Base-by-base conservation (phyloP, 2,797 vertebrate species). In the Bufotes viridis region DNA sequence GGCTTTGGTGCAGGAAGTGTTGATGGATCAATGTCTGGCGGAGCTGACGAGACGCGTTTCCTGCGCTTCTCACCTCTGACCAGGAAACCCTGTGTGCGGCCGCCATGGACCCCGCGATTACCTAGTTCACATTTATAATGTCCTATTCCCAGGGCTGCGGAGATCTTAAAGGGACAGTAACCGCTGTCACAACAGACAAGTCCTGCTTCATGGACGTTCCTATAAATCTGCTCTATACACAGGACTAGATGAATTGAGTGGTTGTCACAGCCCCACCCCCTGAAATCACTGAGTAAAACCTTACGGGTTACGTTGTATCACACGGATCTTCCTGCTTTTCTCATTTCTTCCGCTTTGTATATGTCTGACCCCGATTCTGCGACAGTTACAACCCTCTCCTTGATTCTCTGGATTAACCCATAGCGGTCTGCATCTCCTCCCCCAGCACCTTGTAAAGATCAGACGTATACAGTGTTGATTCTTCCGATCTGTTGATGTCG, bases 41-140 rank as follows among this genome's bases (percentile, higher is more conserved):
- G 88, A 87, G 92, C 89, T 92, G 92, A 92, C 87, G 80, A 83
- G 82, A 88, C 22, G 20, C 7, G 70, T 61, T 87, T 87, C 78
- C 85, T 58, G 53, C 34, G 26, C 85, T 20, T 51, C 17, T 86
- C 26, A 78, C 81, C 81, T 9, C 81, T 55, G 65, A 82, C 61
- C 81, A 53, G 22, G 81, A 82, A 81, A 65, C 80, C 20, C 80
- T 49, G 58, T 34, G 42, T 20, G 42, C 22, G 1, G n/a, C 63
- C 17, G 3, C 63, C 81, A 55, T 49, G 51, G 78, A 42, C 69
- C 69, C 12, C 17, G 75, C 24, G 24, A 78, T 57, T 78, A 55
- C 75, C 14, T 11, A n/a, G 53, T 26, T 14, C 75, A 55, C 4
- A 26, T 79, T 60, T 79, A 20, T 24, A 58, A 26, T 26, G 8